Conservation (phyloP, 2,113 vertebrate genomes). For the Spermophilus dauricus region DNA sequence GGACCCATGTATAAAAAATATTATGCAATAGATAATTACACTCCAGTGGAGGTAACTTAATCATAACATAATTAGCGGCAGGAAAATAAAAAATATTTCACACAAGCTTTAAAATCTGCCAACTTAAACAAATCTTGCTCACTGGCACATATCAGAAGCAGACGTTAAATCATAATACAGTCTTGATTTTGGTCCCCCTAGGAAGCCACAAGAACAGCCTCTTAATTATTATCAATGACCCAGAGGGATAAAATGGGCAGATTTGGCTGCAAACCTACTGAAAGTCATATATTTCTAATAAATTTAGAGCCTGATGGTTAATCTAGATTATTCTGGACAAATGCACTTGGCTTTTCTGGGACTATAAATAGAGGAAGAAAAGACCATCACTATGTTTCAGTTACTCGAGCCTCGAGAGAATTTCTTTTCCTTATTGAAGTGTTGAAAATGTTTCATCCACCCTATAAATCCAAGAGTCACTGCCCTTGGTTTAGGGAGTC, state of each 20-base stretch:
- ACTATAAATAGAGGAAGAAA: conserved; percentile 46
- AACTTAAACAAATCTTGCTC: conserved; percentile 80
- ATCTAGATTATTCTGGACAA: conserved; percentile 71
- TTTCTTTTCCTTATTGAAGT: conserved; percentile 72
- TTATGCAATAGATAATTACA: conserved; percentile 80
- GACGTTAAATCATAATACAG: conserved; percentile 68
- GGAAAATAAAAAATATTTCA: conserved; percentile 78
- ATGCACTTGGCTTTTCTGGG: conserved; percentile 54
- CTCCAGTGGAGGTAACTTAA: conserved; percentile 79
- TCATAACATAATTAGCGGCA: conserved; percentile 81
- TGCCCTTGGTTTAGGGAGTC: conserved; percentile 48
- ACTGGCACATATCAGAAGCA: conserved; percentile 70
- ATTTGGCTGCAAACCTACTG: conserved; percentile 65
- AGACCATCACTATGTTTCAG: conserved; percentile 38
- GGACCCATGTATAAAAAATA: conserved; percentile 69
- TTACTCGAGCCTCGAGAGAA: conserved; percentile 45
- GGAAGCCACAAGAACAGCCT: conserved; percentile 54
- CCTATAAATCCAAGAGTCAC: conserved; percentile 69
- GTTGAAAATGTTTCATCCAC: conserved; percentile 72
- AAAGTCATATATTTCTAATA: conserved; percentile 66
- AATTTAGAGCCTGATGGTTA: conserved; percentile 51
- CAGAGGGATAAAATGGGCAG: conserved; percentile 15
- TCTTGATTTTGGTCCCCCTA: conserved; percentile 52
- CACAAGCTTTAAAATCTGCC: conserved; percentile 77
- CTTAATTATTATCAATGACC: conserved; percentile 76